Evolutionary conservation across 2,797 vertebrate species (phyloP), one percentile per base, ranked within the genome.

Genomic region (Dryobates pubescens): DNA sequence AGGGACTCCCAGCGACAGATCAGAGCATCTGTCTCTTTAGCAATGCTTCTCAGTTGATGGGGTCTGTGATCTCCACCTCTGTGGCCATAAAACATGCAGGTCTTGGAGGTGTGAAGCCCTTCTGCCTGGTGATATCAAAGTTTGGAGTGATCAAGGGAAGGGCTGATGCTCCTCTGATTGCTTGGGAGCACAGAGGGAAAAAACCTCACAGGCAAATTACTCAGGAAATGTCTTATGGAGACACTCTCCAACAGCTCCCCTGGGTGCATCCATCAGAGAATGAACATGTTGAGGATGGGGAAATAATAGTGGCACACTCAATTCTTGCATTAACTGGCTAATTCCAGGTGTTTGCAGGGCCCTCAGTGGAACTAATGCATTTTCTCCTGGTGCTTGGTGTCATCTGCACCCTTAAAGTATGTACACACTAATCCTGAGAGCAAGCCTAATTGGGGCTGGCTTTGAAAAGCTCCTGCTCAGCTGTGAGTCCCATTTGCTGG

Each of bases 221-320:
- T 30, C 13, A 24, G 59, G 26, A 82, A 82, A 53, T 9, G 36
- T 82, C 90, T 86, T 61, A 64, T 20, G 49, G 88, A 94, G 81
- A 69, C 49, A 51, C 53, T 74, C 85, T 58, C 77, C 80, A 64
- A 59, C 3, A 3, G 78, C 68, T 92, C 92, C 92, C 88, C 45
- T 77, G 93, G 83, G 92, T 86, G 59, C 80, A 92, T 70, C 80
- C 64, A 67, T 92, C 80, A 75, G 58, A 82, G 83, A 41, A 45
- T 13, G 57, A 84, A 82, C 57, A 81, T 84, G 86, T 88, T 67
- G 83, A 88, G 77, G 58, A 61, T 3, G n/a, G 43, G 68, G 57
- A 88, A 91, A 88, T 93, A 82, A 92, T 29, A 92, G 77, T 59
- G 0, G 2, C 53, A 26, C 16, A 23, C 61, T 68, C 78, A 24